Percentiles rank a stretch among this genome's conserved stretches.
phyloP scores from a whole-genome alignment of 2,113 vertebrate species.

The Phrynosoma platyrhinos region DNA sequence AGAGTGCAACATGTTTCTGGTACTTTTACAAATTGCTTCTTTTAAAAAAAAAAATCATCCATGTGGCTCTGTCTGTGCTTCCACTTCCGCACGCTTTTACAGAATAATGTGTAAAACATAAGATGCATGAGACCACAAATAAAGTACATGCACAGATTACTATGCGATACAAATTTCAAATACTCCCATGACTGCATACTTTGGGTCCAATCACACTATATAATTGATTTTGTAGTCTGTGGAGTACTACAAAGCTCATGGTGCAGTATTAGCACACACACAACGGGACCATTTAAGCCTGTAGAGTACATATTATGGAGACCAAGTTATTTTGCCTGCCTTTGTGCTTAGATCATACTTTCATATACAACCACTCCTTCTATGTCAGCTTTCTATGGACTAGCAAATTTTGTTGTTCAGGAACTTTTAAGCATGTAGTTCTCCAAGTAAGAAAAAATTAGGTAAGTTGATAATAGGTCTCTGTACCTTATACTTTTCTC shows the following conservation, averaged over 20 bases:
- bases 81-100: background rate
- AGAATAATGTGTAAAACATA: background rate
- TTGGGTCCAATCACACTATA: background rate
- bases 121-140: background rate
- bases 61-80: background rate
- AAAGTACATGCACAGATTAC: background rate
- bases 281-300: background rate
- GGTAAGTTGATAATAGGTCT: too few species aligned
- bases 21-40: background rate
- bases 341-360: background rate
- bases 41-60: too few species aligned
- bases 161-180: background rate
- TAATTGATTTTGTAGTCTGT: background rate
- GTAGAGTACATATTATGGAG: background rate
- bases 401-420: background rate
- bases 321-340: background rate
- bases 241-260: background rate
- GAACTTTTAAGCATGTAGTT: background rate
- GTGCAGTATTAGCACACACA: background rate
- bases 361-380: background rate
- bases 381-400: background rate
- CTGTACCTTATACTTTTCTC: too few species aligned
- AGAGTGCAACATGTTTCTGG: too few species aligned
- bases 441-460: too few species aligned
- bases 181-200: background rate